Base-by-base conservation (phyloP, 2,797 vertebrate species). In the Margarornis squamiger region DNA sequence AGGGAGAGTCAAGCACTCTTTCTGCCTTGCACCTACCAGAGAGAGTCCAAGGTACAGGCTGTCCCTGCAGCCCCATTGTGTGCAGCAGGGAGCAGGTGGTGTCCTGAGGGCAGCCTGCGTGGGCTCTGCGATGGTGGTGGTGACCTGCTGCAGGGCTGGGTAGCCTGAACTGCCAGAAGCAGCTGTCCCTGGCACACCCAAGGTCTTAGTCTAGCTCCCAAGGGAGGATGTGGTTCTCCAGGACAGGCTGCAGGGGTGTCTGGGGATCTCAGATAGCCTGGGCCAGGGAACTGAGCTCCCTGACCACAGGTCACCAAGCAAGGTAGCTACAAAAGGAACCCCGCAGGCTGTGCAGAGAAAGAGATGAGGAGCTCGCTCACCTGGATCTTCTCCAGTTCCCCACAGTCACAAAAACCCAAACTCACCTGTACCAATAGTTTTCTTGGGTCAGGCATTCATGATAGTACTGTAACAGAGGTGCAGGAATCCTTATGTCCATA, bases 401-500 rank as follows among this genome's bases (percentile, higher is more conserved):
- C 57, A 41, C 0, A 0, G 9, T 63, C 27, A 63, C 12, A 77
- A 91, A 77, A 24, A 12, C 58, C 48, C 39, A 55, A 22, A 22
- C 27, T 77, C 24, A 78, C 9, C 24, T 24, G 9, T 5, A 2
- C n/a, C 41, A 68, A 18, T 98, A 88, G 98, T 99, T 90, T 99
- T 99, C 95, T 97, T 99, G 87, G 98, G 98, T 46, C 98, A 98
- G 92, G 98, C 98, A 45, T 99, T 99, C 95, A 98, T 98, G 9
- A 98, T 98, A 95, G 98, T 98, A 38, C 98, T 99, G 52, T 99
- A 98, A 74, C 98, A 98, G 98, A 99, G 98, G 97, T 98, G 98
- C 72, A 97, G 99, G 66, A 99, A 99, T 96, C 98, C 98, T 2
- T 99, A 98, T 23, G 98, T 99, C 23, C 98, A 98, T 77, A 98